Conservation (phyloP, 1,140 invertebrate genomes). For the Sarcophaga bullata region DNA sequence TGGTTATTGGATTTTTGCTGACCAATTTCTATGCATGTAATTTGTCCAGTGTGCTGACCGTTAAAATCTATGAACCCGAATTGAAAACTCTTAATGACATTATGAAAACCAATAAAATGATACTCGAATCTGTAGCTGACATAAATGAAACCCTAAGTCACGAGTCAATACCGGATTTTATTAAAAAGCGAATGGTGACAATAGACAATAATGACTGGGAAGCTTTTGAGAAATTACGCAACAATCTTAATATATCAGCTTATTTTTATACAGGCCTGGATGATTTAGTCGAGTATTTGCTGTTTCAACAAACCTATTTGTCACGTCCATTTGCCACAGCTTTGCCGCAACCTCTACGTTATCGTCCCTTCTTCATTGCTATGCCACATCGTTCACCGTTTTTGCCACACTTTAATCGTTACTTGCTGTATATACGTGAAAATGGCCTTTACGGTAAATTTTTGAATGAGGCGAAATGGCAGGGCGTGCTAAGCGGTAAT, state of each 20-base stretch:
- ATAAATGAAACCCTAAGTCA: background rate
- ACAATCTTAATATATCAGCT: background rate
- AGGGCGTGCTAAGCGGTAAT: background rate
- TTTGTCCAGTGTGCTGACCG: background rate
- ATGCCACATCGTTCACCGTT: conserved; percentile 26
- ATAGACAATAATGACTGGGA: background rate
- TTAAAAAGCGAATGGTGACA: background rate
- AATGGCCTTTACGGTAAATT: background rate
- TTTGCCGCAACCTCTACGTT: background rate
- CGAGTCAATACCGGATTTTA: background rate
- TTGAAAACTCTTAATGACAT: background rate
- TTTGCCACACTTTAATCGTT: conserved; percentile 8
- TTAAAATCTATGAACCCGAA: background rate
- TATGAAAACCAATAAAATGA: background rate
- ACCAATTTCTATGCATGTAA: background rate
- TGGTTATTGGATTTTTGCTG: background rate
- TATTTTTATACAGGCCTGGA: background rate
- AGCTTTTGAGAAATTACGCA: background rate
- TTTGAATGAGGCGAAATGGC: background rate
- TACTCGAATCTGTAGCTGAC: background rate
- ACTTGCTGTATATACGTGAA: background rate
- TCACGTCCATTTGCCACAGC: background rate
- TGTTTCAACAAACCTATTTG: background rate
- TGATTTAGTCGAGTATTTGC: background rate
- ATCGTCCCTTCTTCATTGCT: background rate